A percentile compares a stretch with the other conserved stretches of the same genome.
These are phyloP conservation scores for Therioaphis trifolii DNA, from an alignment of 2,888 invertebrate genomes.

Conservation along the genomic window DNA sequence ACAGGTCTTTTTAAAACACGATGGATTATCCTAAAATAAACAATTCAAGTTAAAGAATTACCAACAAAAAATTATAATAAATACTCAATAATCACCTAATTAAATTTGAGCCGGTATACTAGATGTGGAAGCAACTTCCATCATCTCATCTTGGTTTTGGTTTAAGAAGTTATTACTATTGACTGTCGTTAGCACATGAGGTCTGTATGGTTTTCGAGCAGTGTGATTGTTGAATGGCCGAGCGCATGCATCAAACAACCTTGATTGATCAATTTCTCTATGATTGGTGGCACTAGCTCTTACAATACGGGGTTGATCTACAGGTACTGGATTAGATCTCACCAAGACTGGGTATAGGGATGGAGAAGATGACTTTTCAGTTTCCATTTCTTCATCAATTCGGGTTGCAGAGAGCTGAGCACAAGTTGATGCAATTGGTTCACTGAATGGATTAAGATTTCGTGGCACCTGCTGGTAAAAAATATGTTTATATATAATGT, in stretches of 20 bases:
- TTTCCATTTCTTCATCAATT: slow-evolving; percentile 61
- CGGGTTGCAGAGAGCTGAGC: slow-evolving; percentile 47
- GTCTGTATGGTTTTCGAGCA: slow-evolving; percentile 56
- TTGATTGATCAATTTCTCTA: slow-evolving; percentile 53
- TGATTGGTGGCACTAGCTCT: slow-evolving; percentile 14
- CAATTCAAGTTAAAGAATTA: not conserved
- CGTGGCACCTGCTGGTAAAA: slow-evolving; percentile 24
- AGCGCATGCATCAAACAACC: slow-evolving; percentile 51
- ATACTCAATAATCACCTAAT: slow-evolving; percentile 19
- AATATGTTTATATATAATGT: slow-evolving; percentile 14
- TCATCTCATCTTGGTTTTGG: slow-evolving; percentile 60
- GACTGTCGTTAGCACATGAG: slow-evolving; percentile 57
- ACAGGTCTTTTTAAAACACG: slow-evolving; percentile 45
- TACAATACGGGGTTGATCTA: slow-evolving; percentile 55
- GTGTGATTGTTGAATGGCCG: slow-evolving; percentile 42
- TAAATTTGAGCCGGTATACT: slow-evolving; percentile 61
- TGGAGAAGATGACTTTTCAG: slow-evolving; percentile 51
- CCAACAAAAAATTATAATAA: too few species aligned
- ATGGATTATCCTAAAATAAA: slow-evolving; percentile 42
- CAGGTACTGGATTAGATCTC: slow-evolving; percentile 45
- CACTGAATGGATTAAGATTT: slow-evolving; percentile 49
- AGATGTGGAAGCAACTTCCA: slow-evolving; percentile 60
- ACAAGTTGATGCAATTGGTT: slow-evolving; percentile 58
- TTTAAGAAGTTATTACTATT: slow-evolving; percentile 53
- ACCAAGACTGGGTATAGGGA: slow-evolving; percentile 5